Evolutionary conservation across 2,888 invertebrate species (phyloP), one percentile per base, ranked within the genome.

Genomic region (Hedychridium roseum): DNA sequence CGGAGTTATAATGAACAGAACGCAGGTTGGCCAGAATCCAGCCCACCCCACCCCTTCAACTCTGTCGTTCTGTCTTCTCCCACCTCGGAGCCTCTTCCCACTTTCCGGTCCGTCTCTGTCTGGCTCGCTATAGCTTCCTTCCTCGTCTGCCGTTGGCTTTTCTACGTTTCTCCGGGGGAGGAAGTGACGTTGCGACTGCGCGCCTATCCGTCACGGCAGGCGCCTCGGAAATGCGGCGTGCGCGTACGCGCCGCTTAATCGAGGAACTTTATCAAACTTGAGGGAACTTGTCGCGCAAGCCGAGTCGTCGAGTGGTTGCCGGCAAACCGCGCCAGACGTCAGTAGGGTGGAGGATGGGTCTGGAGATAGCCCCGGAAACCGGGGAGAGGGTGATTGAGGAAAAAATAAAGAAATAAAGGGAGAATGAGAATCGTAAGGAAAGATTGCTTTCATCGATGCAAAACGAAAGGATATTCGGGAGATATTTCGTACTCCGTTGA

Each of bases 1-100:
- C 60, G 61, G 71, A 73, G 62, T 73, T 71, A 69, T 73, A 73
- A 73, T 67, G 73, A 73, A 73, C 68, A 55, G 41, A n/a, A n/a
- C n/a, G n/a, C n/a, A n/a, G n/a, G n/a, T n/a, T n/a, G n/a, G n/a
- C n/a, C n/a, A n/a, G n/a, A n/a, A 34, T 43, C 26, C 34, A 16
- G 35, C 23, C 23, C 5, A 9, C 5, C 5, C 5, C 23, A 23
- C 23, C 14, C 35, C 27, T 27, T 28, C 27, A 23, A 44, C 30
- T 30, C 30, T 16, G 12, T 5, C 18, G 17, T 9, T 35, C 26
- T 12, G 23, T 21, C 9, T 35, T 11, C 15, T 40, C 35, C 26
- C 35, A 17, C n/a, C n/a, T n/a, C n/a, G n/a, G n/a, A n/a, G n/a
- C n/a, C 14, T 15, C 18, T 18, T 38, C 14, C 21, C 27, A 23